Evolutionary conservation across 2,113 vertebrate species (phyloP).

Genomic region (Nycticebus coucang): DNA sequence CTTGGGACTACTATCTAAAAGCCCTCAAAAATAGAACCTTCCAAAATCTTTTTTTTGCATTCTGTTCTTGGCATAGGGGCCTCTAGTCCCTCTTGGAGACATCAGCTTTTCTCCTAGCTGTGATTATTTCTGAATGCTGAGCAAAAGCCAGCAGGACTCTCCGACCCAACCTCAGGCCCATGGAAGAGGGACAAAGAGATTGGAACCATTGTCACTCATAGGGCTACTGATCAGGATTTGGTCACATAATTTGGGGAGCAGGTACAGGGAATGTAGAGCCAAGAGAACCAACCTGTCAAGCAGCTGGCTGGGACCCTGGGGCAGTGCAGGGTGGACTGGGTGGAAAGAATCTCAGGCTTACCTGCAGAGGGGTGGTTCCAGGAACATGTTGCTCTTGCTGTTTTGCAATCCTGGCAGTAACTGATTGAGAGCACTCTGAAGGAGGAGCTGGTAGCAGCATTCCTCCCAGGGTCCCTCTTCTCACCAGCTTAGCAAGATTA

Average conservation of each 20-base stretch:
- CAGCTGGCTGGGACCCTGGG: neutral
- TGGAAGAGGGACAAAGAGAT: neutral
- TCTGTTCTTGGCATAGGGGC: neutral
- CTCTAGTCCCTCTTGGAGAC: neutral
- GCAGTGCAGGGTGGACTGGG: too few species aligned
- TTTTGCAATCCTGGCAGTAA: too few species aligned
- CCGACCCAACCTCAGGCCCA: too few species aligned
- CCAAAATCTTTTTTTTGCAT: neutral
- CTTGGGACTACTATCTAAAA: neutral
- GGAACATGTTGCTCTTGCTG: neutral
- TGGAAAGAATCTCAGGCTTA: neutral
- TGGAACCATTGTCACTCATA: neutral
- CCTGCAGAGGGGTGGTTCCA: neutral
- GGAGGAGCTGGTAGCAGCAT: neutral
- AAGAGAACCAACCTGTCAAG: accelerated
- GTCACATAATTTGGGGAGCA: neutral
- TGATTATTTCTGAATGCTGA: neutral
- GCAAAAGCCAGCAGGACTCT: neutral
- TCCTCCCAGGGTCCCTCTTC: neutral
- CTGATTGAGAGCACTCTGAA: neutral
- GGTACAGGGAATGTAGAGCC: neutral
- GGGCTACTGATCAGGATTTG: too few species aligned
- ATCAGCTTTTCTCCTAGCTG: neutral
- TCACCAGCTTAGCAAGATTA: neutral
- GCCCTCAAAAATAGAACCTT: neutral